Base-by-base conservation (phyloP, 2,113 vertebrate species). In the Apistogramma diplotaenia region DNA sequence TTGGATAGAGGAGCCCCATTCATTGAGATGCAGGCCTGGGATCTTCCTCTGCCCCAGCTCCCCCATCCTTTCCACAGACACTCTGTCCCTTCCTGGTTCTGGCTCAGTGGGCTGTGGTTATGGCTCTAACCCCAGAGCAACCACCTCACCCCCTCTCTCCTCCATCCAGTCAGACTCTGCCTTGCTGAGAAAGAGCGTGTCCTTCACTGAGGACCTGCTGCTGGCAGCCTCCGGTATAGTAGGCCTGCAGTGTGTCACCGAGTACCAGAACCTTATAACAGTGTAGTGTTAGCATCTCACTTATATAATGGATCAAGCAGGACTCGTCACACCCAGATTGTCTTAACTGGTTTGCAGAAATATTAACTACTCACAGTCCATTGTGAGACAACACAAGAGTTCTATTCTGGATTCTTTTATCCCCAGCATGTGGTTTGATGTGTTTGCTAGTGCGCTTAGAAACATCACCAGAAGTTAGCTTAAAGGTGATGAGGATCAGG, bases 161-260 rank as follows among this genome's bases (percentile, higher is more conserved):
- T 93, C 92, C 95, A 94, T 94, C 95, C 96, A 92, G 92, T 96
- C 96, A 96, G 96, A 97, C 94, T 95, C 96, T 87, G 92, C 95
- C 93, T 94, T 96, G 93, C 97, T 99, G 96, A 98, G 97, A 97
- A 98, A 98, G 96, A 97, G 96, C 87, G 96, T 99, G 95, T 99
- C 97, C 95, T 99, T 99, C 97, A 97, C 95, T 92, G 97, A 98
- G 96, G 96, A 99, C 95, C 95, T 99, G 95, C 96, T 99, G 94
- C 96, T 96, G 96, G 96, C 96, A 94, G 95, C 95, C 95, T 97
- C 97, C 87, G 98, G 98, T 94, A 94, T 87, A 92, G 92, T 99
- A 98, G 97, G 97, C 97, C 91, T 95, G 91, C 92, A 85, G 76
- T 91, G 89, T 93, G 89, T 93, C 90, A 90, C 72, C 23, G 56